phyloP scores from a whole-genome alignment of 2,797 vertebrate genomes.

The Orientallactaga sibirica region DNA sequence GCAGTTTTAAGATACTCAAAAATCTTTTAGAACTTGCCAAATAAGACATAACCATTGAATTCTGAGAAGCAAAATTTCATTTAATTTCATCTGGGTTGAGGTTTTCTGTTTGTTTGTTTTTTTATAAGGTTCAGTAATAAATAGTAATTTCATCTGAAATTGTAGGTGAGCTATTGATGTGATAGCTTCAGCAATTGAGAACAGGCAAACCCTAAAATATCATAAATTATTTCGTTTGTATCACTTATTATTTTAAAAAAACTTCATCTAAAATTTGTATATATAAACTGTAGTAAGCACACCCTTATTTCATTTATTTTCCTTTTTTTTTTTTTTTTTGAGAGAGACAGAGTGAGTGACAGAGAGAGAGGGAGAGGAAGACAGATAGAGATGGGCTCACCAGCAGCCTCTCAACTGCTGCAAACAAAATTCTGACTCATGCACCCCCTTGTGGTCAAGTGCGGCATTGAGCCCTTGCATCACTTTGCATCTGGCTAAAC shows the following conservation, averaged over 20 bases:
- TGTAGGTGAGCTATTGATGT: neutral
- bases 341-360: too few relatives aligned
- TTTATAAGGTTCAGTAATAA: neutral
- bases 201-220: neutral
- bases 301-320: neutral
- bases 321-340: neutral
- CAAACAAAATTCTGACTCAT: too few relatives aligned
- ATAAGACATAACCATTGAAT: neutral
- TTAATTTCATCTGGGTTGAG: neutral
- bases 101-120: neutral
- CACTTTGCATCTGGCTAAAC: too few relatives aligned
- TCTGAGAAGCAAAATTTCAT: neutral
- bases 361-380: too few relatives aligned
- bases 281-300: neutral
- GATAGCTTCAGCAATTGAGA: neutral
- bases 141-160: neutral
- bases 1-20: neutral
- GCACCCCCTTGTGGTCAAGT: too few relatives aligned
- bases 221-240: neutral
- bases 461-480: too few relatives aligned
- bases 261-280: neutral
- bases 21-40: neutral
- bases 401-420: too few relatives aligned
- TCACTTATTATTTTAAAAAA: neutral
- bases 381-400: too few relatives aligned